Base-by-base conservation (phyloP, 2,113 vertebrate species). In the Cisticola juncidis region DNA sequence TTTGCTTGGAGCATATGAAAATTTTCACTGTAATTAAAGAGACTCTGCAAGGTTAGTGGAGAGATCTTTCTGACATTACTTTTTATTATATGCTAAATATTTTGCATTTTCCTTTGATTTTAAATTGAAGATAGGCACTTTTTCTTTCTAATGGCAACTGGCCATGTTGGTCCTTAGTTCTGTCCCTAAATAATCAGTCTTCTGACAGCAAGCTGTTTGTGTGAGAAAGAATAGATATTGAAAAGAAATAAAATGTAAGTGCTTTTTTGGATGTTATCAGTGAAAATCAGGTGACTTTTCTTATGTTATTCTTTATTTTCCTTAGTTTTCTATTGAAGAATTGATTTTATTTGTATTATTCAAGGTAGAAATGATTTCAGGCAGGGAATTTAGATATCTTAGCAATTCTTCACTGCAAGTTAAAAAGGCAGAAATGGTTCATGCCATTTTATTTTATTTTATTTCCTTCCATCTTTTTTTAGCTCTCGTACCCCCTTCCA, bases 1-100 rank as follows among this genome's bases (percentile, higher is more conserved):
- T 92, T 42, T 76, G 81, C 74, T 66, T 66, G 61, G 8, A 70
- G 7, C n/a, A 36, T 61, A 80, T 85, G 58, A 87, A 91, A 87
- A 54, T 54, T 80, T 91, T 80, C 87, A 79, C 28, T 57, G 58
- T 66, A 91, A 94, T 87, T 92, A 87, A 82, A 81, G 35, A 89
- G 22, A 73, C 15, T 62, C 58, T 83, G 44, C 51, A 93, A 83
- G 92, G 62, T 95, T 88, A 94, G 74, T 44, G 68, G 35, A 86
- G 38, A 91, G 70, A n/a, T 91, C 70, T 82, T 65, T 38, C 58
- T 93, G 58, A 80, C 45, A 72, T 85, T 87, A 11, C 26, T 82
- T 96, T 91, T 82, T 82, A 76, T 91, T 70, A 40, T 58, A 80
- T 51, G 28, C 25, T 86, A 81, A 57, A 33, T 81, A n/a, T 45